Evolutionary conservation across 2,888 invertebrate species (phyloP).

Genomic region (Xanthia icteritia): DNA sequence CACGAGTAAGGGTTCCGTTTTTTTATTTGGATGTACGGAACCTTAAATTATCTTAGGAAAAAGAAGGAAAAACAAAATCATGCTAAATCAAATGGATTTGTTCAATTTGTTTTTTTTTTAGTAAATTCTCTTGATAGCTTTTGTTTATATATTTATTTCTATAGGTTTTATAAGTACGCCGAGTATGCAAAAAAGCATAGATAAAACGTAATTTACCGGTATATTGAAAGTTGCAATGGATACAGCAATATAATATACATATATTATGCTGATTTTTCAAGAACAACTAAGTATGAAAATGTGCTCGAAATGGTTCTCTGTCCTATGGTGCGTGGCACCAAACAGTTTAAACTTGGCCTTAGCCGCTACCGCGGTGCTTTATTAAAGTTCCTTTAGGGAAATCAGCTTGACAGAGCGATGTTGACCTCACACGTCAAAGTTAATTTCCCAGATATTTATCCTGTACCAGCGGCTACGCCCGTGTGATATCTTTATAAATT

Average conservation of each 20-base stretch:
- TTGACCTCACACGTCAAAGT: constrained; percentile 12
- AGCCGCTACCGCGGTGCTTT: background rate
- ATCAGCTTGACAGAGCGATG: background rate
- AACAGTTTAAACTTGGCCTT: background rate
- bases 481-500: too few relatives aligned
- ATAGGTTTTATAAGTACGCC: background rate
- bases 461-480: background rate
- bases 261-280: background rate
- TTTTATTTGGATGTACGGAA: too few relatives aligned
- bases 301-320: too few relatives aligned
- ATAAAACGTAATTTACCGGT: background rate
- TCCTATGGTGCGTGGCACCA: too few relatives aligned
- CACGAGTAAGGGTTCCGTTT: too few relatives aligned
- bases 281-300: background rate
- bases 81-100: background rate
- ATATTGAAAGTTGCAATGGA: background rate
- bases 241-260: background rate
- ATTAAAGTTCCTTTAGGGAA: background rate
- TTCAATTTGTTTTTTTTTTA: background rate
- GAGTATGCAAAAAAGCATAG: too few relatives aligned
- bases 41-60: too few relatives aligned
- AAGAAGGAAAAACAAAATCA: background rate
- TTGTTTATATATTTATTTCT: background rate
- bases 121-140: background rate
- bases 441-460: background rate